Evolutionary conservation across 1,140 invertebrate species (phyloP), one percentile per base, ranked within the genome.

Genomic region (Adelges cooleyi): DNA sequence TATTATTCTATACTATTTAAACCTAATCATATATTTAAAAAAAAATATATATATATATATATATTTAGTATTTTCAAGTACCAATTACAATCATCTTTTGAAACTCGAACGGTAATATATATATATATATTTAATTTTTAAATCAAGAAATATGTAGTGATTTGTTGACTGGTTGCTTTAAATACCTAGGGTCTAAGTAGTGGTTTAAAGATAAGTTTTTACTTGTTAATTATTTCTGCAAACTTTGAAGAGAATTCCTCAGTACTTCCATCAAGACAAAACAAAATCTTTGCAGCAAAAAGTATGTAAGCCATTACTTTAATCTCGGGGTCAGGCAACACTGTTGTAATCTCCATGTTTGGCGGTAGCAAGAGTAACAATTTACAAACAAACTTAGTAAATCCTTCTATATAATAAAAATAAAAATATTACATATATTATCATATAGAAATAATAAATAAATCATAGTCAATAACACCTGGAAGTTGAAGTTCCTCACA

Each of bases 261-360:
- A 17, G 56, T 6, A 20, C 15, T 46, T 29, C 27, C 56, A 46
- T 62, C 56, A 20, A 62, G 56, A 48, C 56, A 62, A 62, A 62
- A 62, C 46, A 62, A 62, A 62, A 48, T 46, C 38, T 62, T 62
- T 2, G 40, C 56, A 62, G 56, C 56, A 46, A 62, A 62, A 36
- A 62, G 56, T 62, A 62, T 33, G 9, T 62, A 62, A 46, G 56
- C 23, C 56, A 62, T 62, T 18, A 62, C 13, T 46, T 46, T 62
- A 33, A 62, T 17, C 46, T 62, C 56, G n/a, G 27, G 11, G 11
- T 62, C 56, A 20, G 56, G 56, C 46, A 62, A 46, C 5, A 22
- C 27, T 18, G 1, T 10, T 23, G 6, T 48, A 22, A 29, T 46
- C 23, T 62, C 15, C 9, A n/a, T 9, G 22, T 15, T 48, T 2